Evolutionary conservation across 2,797 vertebrate genomes (phyloP).

Genomic region (Syncerus caffer): DNA sequence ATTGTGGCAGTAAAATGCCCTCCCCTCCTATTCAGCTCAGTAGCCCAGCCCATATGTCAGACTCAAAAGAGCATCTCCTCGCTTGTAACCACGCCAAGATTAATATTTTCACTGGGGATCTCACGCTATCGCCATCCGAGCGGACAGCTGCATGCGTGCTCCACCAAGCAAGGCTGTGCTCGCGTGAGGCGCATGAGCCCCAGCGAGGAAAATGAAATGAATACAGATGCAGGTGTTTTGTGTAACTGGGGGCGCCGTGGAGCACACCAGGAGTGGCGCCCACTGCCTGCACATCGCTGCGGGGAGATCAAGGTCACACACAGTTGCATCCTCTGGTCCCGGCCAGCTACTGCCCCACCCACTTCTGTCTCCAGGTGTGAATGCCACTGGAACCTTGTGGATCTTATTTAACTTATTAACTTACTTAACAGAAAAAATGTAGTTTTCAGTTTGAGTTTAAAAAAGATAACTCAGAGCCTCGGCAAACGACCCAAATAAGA

Average conservation of each 20-base stretch:
- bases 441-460: background rate
- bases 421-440: background rate
- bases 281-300: background rate
- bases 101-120: slow-evolving; percentile 59
- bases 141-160: background rate
- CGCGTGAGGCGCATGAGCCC: background rate
- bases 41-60: slow-evolving; percentile 45
- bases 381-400: background rate
- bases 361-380: background rate
- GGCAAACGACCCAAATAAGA: background rate
- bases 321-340: fast-evolving
- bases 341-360: fast-evolving
- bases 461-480: background rate
- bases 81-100: slow-evolving; percentile 59
- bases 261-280: fast-evolving
- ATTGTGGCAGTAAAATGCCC: background rate
- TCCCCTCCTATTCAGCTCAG: background rate
- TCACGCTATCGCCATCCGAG: slow-evolving; percentile 58
- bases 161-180: background rate
- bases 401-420: background rate
- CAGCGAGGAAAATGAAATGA: fast-evolving
- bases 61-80: slow-evolving; percentile 61
- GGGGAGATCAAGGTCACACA: background rate
- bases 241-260: fast-evolving
- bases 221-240: fast-evolving